Conservation (phyloP, 2,113 vertebrate genomes). For the Centropus bengalensis region DNA sequence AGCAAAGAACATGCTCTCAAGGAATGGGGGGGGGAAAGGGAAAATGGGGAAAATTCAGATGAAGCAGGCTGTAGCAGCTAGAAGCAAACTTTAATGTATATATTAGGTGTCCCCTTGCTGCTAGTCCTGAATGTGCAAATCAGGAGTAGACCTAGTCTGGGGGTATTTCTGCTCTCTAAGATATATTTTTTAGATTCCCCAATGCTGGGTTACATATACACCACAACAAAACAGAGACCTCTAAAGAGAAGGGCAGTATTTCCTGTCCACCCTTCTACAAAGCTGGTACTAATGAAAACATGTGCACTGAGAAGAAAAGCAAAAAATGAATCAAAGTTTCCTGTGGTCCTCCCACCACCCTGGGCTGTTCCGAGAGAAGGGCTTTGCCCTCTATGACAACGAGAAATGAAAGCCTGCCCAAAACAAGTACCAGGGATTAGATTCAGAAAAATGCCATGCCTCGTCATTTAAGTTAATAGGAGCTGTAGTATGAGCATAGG, state of each 20-base stretch:
- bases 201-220: neutral
- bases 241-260: neutral
- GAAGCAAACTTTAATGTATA: neutral
- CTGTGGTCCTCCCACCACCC: neutral
- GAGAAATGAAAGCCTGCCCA: neutral
- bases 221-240: neutral
- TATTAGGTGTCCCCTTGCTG: neutral
- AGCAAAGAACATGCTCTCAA: neutral
- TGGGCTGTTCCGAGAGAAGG: neutral
- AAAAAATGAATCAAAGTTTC: neutral
- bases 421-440: neutral
- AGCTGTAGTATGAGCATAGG: neutral
- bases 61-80: neutral
- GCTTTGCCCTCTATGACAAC: neutral
- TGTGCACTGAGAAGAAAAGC: neutral
- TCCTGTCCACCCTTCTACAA: conserved; percentile 3
- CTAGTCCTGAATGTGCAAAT: neutral
- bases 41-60: neutral
- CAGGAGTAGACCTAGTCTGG: neutral
- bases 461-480: neutral
- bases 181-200: neutral
- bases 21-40: neutral
- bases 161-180: neutral
- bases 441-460: neutral
- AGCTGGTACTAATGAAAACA: neutral